Evolutionary conservation across 92 coral and sea anemone species (phyloP).

Genomic region (Palythoa heliodiscus): DNA sequence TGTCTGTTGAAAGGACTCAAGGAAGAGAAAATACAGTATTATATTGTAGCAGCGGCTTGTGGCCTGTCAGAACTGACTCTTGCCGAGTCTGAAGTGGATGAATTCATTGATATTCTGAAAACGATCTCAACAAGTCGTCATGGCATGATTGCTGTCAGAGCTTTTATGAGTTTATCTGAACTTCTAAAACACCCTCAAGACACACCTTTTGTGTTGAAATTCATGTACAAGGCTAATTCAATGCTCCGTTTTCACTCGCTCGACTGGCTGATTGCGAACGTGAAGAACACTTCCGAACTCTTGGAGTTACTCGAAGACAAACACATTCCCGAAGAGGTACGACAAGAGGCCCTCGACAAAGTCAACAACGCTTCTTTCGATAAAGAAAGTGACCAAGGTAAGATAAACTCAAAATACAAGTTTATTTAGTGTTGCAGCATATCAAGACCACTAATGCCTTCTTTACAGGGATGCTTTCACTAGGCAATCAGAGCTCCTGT

Average conservation of each 20-base stretch:
- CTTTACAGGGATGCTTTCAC: not conserved
- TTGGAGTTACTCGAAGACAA: constrained; percentile 77
- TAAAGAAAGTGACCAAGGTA: constrained; percentile 37
- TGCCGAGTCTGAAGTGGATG: constrained; percentile 75
- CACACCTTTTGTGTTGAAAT: constrained; percentile 88
- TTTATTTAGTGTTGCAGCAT: not conserved
- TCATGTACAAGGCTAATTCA: constrained; percentile 90
- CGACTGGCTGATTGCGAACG: constrained; percentile 96
- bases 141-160: constrained; percentile 92
- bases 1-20: constrained; percentile 84
- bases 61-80: constrained; percentile 91
- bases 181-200: constrained; percentile 90
- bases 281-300: constrained; percentile 81
- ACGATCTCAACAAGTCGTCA: constrained; percentile 78
- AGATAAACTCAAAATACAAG: not conserved
- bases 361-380: constrained; percentile 68
- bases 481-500: not conserved
- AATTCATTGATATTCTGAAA: constrained; percentile 85
- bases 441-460: not conserved
- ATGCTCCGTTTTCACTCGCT: constrained; percentile 92
- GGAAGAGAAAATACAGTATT: constrained; percentile 87
- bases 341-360: constrained; percentile 89
- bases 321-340: constrained; percentile 89
- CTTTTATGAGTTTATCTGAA: constrained; percentile 92
- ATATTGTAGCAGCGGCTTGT: constrained; percentile 92